Conservation (phyloP, 2,888 invertebrate species). For the Eupithecia inturbata region DNA sequence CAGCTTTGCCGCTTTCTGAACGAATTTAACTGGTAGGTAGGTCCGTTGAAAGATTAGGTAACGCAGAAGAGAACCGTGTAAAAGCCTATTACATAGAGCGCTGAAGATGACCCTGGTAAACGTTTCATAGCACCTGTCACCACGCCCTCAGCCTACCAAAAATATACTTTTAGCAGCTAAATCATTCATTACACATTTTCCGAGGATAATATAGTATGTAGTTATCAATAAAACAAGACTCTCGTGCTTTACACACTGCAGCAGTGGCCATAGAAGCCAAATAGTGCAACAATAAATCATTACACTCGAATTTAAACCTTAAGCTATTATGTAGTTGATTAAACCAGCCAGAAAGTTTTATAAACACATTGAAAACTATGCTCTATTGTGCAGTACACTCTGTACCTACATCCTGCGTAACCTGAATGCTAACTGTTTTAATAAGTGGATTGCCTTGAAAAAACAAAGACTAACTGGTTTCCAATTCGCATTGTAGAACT, state of each 20-base stretch:
- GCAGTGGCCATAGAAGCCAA: not conserved
- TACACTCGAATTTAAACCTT: not conserved
- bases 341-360: conserved; percentile 4
- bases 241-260: not conserved
- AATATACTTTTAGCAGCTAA: not conserved
- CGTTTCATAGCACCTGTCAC: not conserved
- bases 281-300: not conserved
- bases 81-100: not conserved
- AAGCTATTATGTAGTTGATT: not conserved
- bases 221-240: not conserved
- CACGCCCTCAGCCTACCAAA: not conserved
- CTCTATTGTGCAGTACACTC: conserved; percentile 21
- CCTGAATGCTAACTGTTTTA: conserved; percentile 38
- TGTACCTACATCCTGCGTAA: conserved; percentile 28
- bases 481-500: conserved; percentile 47
- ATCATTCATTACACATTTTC: not conserved
- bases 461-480: conserved; percentile 42
- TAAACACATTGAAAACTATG: not conserved
- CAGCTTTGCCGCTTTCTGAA: not conserved
- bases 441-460: conserved; percentile 44
- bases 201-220: not conserved
- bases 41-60: not conserved
- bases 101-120: not conserved
- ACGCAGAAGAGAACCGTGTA: not conserved
- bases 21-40: not conserved